phyloP scores from a whole-genome alignment of 2,888 invertebrate species.

The Myathropa florea region DNA sequence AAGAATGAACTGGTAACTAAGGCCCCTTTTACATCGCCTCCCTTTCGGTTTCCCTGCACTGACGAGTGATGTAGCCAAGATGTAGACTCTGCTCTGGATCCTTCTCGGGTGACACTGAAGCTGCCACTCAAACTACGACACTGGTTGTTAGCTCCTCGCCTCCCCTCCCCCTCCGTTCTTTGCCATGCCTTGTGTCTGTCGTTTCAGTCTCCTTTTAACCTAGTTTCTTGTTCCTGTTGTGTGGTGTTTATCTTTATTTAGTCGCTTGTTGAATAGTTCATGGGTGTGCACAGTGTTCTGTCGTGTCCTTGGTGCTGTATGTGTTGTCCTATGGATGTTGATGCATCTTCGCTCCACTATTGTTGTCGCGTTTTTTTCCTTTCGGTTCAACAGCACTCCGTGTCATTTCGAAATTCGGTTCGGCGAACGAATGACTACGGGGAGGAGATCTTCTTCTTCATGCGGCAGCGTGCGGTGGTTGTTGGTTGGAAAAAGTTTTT shows the following conservation, averaged over 20 bases:
- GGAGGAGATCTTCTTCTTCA: neutral
- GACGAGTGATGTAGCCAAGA: neutral
- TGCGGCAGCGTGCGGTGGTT: neutral
- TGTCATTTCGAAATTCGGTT: conserved; percentile 35
- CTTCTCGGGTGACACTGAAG: neutral
- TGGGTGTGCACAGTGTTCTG: conserved; percentile 2
- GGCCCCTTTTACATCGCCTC: neutral
- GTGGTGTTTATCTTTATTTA: conserved; percentile 24
- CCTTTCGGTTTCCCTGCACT: neutral
- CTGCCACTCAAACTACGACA: neutral
- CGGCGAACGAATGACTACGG: neutral
- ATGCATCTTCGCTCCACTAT: neutral
- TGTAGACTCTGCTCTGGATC: neutral
- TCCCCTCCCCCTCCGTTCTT: neutral
- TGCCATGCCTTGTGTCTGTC: neutral
- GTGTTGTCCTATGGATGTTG: neutral
- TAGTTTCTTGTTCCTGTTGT: conserved; percentile 6
- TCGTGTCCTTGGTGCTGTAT: neutral
- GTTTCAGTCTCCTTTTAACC: neutral
- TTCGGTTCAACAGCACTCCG: conserved; percentile 41
- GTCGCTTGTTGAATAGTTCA: conserved; percentile 57
- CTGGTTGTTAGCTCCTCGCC: neutral
- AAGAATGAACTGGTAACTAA: neutral
- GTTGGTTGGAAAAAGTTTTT: conserved; percentile 30
- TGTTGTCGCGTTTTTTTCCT: conserved; percentile 9